These are phyloP conservation scores for Neoseiulus cucumeris DNA, from an alignment of 1,140 invertebrate species.

Conservation along the genomic window DNA sequence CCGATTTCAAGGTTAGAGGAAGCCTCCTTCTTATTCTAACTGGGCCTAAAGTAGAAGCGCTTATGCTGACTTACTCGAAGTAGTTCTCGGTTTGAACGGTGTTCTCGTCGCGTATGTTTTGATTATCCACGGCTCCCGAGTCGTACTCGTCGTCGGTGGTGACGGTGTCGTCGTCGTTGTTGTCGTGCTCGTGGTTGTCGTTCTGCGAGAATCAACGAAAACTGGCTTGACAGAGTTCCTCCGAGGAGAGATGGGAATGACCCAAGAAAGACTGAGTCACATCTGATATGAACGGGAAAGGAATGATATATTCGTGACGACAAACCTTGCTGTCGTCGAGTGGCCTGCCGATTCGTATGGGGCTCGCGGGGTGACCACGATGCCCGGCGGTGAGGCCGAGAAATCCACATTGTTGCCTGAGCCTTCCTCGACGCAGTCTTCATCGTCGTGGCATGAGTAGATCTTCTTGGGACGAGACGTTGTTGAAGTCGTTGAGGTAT, in stretches of 20 bases:
- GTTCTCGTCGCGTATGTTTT: slow-evolving; percentile 11
- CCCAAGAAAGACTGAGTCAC: no score
- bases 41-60: no score
- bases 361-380: not conserved
- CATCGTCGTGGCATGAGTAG: slow-evolving; percentile 5
- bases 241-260: no score
- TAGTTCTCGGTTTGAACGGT: not conserved
- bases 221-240: not conserved
- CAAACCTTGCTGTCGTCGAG: slow-evolving; percentile 14
- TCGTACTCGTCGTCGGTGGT: slow-evolving; percentile 27
- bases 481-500: not conserved
- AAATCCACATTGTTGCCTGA: not conserved
- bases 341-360: not conserved
- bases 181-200: slow-evolving; percentile 25
- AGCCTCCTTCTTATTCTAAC: no score
- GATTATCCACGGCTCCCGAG: slow-evolving; percentile 16
- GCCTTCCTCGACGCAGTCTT: slow-evolving; percentile 7
- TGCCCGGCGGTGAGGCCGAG: not conserved
- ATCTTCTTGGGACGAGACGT: not conserved
- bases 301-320: no score
- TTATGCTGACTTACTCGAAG: slow-evolving; percentile 13
- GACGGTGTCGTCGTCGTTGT: slow-evolving; percentile 28
- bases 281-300: no score
- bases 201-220: slow-evolving; percentile 21
- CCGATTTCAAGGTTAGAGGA: no score